These are phyloP conservation scores for Parnassius mnemosyne DNA, from an alignment of 2,888 invertebrate genomes.

Conservation along the genomic window DNA sequence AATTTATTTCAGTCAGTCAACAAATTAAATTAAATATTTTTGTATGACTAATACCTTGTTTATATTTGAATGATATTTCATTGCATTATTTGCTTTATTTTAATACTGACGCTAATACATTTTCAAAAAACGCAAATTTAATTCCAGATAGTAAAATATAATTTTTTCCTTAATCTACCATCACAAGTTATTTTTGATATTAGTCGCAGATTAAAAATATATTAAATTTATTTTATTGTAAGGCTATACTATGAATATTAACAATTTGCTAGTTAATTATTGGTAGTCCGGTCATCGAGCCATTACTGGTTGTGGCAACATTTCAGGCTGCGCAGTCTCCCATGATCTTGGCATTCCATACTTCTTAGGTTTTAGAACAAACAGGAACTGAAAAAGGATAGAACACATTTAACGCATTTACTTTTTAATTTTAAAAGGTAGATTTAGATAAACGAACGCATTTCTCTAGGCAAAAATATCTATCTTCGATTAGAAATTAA, in stretches of 20 bases:
- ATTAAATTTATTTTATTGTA: neutral
- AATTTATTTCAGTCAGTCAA: too few species aligned
- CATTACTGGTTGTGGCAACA: slow-evolving; percentile 49
- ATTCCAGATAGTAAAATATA: too few species aligned
- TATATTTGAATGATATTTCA: too few species aligned
- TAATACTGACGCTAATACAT: too few species aligned
- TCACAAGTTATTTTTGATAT: too few species aligned
- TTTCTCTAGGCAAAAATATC: too few species aligned
- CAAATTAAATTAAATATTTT: too few species aligned
- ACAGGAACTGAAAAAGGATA: slow-evolving; percentile 57
- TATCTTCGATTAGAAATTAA: too few species aligned
- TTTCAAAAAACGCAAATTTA: too few species aligned
- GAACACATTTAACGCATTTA: neutral
- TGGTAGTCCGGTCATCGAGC: slow-evolving; percentile 41
- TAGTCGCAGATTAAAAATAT: neutral
- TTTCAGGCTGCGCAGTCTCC: slow-evolving; percentile 44
- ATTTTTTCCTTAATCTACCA: too few species aligned
- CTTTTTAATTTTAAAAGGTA: neutral
- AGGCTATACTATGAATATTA: neutral
- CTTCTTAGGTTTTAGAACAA: slow-evolving; percentile 62
- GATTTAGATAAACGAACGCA: neutral
- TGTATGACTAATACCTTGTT: too few species aligned
- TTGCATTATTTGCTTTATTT: too few species aligned
- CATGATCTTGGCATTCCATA: slow-evolving; percentile 47
- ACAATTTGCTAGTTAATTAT: neutral